Conservation (phyloP, 2,888 invertebrate species). For the Cataglyphis cursor region DNA sequence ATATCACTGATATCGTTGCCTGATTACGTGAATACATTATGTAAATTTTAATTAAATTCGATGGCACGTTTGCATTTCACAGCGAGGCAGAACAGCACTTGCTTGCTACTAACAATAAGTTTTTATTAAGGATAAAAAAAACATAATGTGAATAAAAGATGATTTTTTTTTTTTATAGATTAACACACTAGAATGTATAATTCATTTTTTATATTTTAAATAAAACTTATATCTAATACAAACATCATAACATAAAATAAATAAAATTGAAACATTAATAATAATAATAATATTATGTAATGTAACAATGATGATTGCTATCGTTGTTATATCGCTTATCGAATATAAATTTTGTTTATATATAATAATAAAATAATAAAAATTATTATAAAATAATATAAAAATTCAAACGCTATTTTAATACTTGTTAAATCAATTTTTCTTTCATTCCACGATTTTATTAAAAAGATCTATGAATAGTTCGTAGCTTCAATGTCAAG, state of each 20-base stretch:
- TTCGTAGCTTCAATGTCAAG: constrained; percentile 22
- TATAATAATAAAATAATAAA: too few relatives aligned
- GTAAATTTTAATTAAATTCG: constrained; percentile 36
- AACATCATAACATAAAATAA: background rate
- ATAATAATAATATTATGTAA: constrained; percentile 3
- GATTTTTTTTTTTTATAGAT: background rate
- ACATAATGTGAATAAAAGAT: background rate
- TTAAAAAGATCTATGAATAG: background rate
- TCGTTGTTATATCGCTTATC: background rate
- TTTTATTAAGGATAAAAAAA: constrained; percentile 3
- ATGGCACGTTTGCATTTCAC: background rate
- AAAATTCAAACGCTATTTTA: background rate
- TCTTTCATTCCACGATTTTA: background rate
- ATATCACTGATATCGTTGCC: constrained; percentile 4
- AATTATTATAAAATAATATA: background rate
- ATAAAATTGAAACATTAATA: background rate
- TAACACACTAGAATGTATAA: background rate
- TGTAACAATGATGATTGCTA: background rate
- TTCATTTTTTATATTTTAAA: background rate
- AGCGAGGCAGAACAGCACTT: background rate
- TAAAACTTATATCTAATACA: background rate
- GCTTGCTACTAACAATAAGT: constrained; percentile 6
- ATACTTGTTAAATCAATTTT: background rate
- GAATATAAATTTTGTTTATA: too few relatives aligned
- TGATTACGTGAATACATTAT: constrained; percentile 19